Percentiles rank a stretch among this genome's conserved stretches.
phyloP scores from a whole-genome alignment of 2,113 vertebrate species.

The Carettochelys insculpta region DNA sequence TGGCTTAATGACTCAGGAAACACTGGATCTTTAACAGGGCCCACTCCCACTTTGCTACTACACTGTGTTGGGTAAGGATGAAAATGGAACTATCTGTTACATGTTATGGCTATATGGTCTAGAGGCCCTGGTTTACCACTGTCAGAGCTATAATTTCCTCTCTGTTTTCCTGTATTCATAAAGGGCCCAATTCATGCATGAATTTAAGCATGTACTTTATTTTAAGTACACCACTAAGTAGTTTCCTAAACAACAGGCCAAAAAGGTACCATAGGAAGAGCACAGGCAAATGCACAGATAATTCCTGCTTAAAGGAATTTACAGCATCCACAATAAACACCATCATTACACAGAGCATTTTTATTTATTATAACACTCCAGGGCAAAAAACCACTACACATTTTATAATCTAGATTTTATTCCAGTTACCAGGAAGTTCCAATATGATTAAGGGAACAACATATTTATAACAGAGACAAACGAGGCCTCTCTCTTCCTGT shows the following conservation, averaged over 20 bases:
- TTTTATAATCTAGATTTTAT: not conserved
- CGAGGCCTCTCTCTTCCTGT: not conserved
- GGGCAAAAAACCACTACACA: slow-evolving; percentile 21
- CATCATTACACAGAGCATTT: slow-evolving; percentile 29
- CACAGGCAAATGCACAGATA: not conserved
- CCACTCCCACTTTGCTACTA: not conserved
- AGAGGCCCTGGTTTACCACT: not conserved
- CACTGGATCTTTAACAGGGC: rapidly evolving
- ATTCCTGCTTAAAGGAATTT: not conserved
- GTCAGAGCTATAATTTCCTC: not conserved
- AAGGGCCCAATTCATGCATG: not conserved
- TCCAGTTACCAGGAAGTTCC: slow-evolving; percentile 3
- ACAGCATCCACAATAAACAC: slow-evolving; percentile 29
- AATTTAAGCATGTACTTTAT: not conserved
- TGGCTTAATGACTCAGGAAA: not conserved
- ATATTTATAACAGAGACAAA: not conserved
- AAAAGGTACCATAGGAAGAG: not conserved
- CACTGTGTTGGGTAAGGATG: rapidly evolving
- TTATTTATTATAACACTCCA: slow-evolving; percentile 32
- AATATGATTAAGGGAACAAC: not conserved
- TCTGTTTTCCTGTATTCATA: not conserved
- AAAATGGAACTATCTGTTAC: not conserved
- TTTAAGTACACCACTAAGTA: not conserved
- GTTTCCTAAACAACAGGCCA: not conserved
- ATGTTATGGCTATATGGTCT: not conserved